phyloP scores from a whole-genome alignment of 2,888 invertebrate genomes.

The Caenorhabditis doughertyi region DNA sequence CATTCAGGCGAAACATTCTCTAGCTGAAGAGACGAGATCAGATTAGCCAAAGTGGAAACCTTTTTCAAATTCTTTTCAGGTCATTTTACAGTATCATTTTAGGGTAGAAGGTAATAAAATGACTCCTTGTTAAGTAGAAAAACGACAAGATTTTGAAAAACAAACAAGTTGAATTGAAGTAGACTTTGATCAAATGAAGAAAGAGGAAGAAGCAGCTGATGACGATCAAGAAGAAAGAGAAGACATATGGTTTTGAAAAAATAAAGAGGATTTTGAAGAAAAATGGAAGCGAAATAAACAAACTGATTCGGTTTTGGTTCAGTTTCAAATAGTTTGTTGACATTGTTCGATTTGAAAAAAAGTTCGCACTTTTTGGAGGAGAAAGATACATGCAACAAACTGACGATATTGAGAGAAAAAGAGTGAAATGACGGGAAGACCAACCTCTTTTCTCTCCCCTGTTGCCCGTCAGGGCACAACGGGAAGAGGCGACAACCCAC shows the following conservation, averaged over 20 bases:
- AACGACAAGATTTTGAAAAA: not conserved
- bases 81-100: conserved; percentile 6
- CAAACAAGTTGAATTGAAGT: conserved; percentile 18
- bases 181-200: conserved; percentile 31
- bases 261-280: conserved; percentile 2
- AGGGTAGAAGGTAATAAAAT: not conserved
- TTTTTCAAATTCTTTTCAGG: conserved; percentile 26
- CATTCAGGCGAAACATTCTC: conserved; percentile 21
- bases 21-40: conserved; percentile 38
- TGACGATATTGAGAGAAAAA: conserved; percentile 27
- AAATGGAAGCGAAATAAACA: conserved; percentile 36
- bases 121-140: conserved; percentile 2
- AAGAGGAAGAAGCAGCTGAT: conserved; percentile 1
- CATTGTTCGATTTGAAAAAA: conserved; percentile 48
- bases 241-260: conserved; percentile 43
- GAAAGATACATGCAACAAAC: conserved; percentile 56
- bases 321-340: conserved; percentile 42
- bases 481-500: conserved; percentile 55
- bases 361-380: conserved; percentile 59
- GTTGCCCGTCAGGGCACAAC: conserved; percentile 18
- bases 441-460: not conserved
- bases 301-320: conserved; percentile 14
- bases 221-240: not conserved
- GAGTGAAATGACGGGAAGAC: conserved; percentile 36
- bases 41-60: conserved; percentile 33